Evolutionary conservation across 1,140 invertebrate genomes (phyloP).

Genomic region (Geopemphigus sp.): DNA sequence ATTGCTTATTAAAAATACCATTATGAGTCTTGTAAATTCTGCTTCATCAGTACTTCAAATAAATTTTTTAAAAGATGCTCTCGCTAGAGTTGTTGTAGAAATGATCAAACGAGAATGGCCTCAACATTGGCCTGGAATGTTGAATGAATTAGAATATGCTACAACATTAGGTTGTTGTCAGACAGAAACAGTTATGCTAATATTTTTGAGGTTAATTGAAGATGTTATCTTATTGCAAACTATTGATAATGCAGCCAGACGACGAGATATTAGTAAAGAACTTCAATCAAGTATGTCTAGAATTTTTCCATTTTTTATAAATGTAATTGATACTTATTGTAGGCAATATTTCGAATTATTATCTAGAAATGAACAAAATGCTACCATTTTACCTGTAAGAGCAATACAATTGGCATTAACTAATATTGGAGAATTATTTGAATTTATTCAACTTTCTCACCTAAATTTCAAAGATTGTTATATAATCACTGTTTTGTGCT

Average conservation of each 20-base stretch:
- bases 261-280: conserved; percentile 54
- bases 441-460: conserved; percentile 44
- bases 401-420: conserved; percentile 35
- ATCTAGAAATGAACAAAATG: conserved; percentile 41
- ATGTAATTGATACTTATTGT: conserved; percentile 40
- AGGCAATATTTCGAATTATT: conserved; percentile 33
- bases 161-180: conserved; percentile 77
- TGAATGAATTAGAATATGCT: conserved; percentile 74
- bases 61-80: conserved; percentile 67
- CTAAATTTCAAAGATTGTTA: conserved; percentile 40
- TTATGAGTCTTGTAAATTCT: conserved; percentile 47
- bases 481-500: conserved; percentile 39
- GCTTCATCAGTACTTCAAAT: conserved; percentile 41
- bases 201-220: conserved; percentile 83
- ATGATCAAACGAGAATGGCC: conserved; percentile 95
- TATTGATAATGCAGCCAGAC: conserved; percentile 62
- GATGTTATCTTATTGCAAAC: conserved; percentile 78
- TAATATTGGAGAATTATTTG: conserved; percentile 42
- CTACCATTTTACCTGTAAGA: neutral
- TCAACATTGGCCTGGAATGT: conserved; percentile 85
- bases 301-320: conserved; percentile 39
- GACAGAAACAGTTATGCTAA: conserved; percentile 81
- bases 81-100: conserved; percentile 86
- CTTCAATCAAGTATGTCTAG: conserved; percentile 18
- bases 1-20: conserved; percentile 70